Base-by-base conservation (phyloP, 2,888 invertebrate species). In the Ectropis crepuscularia region DNA sequence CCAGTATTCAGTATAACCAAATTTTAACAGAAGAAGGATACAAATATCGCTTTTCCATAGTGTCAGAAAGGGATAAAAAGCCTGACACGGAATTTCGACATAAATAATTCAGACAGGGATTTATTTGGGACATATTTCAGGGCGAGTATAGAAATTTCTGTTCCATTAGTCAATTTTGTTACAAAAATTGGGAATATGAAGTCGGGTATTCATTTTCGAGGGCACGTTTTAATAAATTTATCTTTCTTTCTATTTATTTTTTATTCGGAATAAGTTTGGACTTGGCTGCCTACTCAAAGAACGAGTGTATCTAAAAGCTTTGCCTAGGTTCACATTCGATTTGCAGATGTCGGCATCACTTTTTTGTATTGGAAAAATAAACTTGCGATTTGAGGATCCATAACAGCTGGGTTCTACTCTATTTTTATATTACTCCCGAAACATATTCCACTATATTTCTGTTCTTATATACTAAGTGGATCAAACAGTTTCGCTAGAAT, bases 71-170 rank as follows among this genome's bases (percentile, higher is more conserved):
- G 47, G 57, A 48, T 53, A 43, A 57, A 51, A 53, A 47, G 36
- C 42, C 47, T 43, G 16, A 28, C 48, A 43, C 57, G 46, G 43
- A 42, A 58, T 57, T 38, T 11, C 37, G 54, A 61, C 61, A 68
- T 71, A 63, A 69, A 71, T 71, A 66, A 69, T 71, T 69, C 67
- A 67, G 64, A 36, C 47, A 28, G 41, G 48, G 65, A 65, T 63
- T 71, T 71, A 67, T 63, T 46, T n/a, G 62, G 61, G 55, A 51
- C 53, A 67, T 65, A 67, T 68, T 67, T 62, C 59, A 47, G 53
- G 50, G 53, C 36, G 39, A 66, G 67, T 61, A 65, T 66, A 59
- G 59, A 60, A 67, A 67, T 61, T 46, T 59, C 57, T 10, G 38
- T 67, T 65, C 53, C 65, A 69, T 69, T 67, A 65, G 59, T 63